These are phyloP conservation scores for Rhinolophus sinicus DNA, from an alignment of 2,113 vertebrate species.

Conservation along the genomic window DNA sequence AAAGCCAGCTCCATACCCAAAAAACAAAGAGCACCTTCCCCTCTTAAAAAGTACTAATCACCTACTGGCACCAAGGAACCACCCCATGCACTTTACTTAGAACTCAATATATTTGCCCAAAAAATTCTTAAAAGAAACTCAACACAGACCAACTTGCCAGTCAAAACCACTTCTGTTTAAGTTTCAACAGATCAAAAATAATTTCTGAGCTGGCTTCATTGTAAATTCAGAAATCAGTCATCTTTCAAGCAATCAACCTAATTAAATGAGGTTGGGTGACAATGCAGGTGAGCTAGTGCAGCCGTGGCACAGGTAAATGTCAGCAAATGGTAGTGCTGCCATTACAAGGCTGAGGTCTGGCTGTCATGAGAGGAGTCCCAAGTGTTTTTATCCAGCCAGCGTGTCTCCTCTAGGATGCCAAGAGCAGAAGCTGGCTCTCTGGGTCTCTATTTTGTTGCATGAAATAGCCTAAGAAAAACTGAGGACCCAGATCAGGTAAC, in stretches of 20 bases:
- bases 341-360: background rate
- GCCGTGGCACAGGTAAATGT: background rate
- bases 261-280: background rate
- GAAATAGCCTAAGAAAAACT: constrained; percentile 35
- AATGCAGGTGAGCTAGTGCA: background rate
- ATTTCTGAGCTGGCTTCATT: background rate
- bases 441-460: background rate
- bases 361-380: background rate
- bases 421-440: background rate
- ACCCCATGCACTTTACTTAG: background rate
- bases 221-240: background rate
- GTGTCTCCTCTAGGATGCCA: background rate
- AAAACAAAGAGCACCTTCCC: background rate
- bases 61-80: background rate
- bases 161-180: background rate
- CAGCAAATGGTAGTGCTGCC: background rate
- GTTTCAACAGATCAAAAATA: background rate
- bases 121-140: constrained; percentile 11
- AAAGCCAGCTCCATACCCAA: background rate
- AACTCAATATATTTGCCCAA: background rate
- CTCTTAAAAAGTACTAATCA: background rate
- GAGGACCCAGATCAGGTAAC: constrained; percentile 29
- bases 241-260: background rate
- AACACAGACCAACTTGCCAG: background rate
- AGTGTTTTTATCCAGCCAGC: background rate